These are phyloP conservation scores for Dasyurus viverrinus DNA, from an alignment of 2,113 vertebrate genomes.

Conservation along the genomic window DNA sequence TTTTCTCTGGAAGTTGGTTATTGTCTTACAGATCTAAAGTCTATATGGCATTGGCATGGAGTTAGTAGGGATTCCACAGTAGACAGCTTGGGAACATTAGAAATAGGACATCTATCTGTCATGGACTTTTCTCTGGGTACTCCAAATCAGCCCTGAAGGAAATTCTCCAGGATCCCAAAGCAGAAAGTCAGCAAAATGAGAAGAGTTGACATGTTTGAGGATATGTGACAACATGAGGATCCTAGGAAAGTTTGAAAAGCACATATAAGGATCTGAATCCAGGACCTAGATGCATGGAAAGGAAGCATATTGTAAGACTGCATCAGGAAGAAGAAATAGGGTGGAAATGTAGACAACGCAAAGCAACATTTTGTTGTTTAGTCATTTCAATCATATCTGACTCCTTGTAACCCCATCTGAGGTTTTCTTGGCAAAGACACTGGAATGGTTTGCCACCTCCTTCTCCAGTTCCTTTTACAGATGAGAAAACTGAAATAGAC, in stretches of 20 bases:
- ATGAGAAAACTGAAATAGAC: background rate
- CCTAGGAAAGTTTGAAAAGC: background rate
- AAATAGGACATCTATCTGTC: background rate
- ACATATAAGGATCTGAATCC: background rate
- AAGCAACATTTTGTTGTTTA: background rate
- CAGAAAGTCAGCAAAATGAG: background rate
- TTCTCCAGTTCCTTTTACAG: background rate
- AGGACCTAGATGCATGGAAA: background rate
- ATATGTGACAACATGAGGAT: background rate
- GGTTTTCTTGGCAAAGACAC: background rate
- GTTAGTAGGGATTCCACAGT: background rate
- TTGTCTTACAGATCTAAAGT: background rate
- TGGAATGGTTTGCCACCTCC: background rate
- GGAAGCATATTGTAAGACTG: background rate
- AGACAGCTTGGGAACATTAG: background rate
- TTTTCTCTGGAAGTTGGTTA: background rate
- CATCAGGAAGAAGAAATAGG: background rate
- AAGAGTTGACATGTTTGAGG: background rate
- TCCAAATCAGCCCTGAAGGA: background rate
- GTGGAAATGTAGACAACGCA: background rate
- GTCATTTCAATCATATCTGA: background rate
- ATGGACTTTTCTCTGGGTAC: background rate
- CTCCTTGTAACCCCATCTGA: background rate
- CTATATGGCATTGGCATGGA: background rate
- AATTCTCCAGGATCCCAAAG: background rate